Base-by-base conservation (phyloP, 2,113 vertebrate genomes). In the Pongo abelii region DNA sequence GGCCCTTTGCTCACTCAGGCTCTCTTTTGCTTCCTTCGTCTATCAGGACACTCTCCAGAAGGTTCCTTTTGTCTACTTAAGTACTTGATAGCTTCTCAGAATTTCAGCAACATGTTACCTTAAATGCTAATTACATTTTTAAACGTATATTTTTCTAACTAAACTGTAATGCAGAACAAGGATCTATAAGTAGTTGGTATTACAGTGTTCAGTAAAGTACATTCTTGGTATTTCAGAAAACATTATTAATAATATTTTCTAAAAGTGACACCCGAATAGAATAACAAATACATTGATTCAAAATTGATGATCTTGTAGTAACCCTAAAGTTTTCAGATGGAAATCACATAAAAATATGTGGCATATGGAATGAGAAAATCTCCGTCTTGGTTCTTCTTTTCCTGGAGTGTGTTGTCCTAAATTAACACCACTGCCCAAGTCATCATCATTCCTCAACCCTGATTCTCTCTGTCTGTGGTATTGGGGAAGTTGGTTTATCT, bases 171-270 rank as follows among this genome's bases (percentile, higher is more conserved):
- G 20, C 25, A 89, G 38, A 32, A 80, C 20, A 77, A 64, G 43
- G 8, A 81, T 74, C 43, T 75, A 86, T 25, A 20, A 30, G 25
- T 0, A 2, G 14, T 74, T 81, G 59, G 3, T 57, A 81, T 50
- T 40, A 35, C 12, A 79, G 16, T 40, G 30, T 25, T 35, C 92
- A 32, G 8, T 1, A 86, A 69, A 77, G 6, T 67, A 3, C 2
- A 72, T 57, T 91, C 4, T 94, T 84, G 23, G 5, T 89, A 93
- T 91, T 84, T 91, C 55, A 67, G 22, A 84, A 12, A 80, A 84
- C 16, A 80, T 93, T 91, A 81, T 84, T 23, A 67, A 87, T 25
- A 46, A 23, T 46, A 17, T 75, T 91, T 96, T 95, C 64, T 95
- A 70, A 96, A 91, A 93, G 10, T 5, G 93, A 72, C 0, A 74